phyloP scores from a whole-genome alignment of 30 jellyfish, hydroid and myxozoan genomes.

The Aurelia aurita region DNA sequence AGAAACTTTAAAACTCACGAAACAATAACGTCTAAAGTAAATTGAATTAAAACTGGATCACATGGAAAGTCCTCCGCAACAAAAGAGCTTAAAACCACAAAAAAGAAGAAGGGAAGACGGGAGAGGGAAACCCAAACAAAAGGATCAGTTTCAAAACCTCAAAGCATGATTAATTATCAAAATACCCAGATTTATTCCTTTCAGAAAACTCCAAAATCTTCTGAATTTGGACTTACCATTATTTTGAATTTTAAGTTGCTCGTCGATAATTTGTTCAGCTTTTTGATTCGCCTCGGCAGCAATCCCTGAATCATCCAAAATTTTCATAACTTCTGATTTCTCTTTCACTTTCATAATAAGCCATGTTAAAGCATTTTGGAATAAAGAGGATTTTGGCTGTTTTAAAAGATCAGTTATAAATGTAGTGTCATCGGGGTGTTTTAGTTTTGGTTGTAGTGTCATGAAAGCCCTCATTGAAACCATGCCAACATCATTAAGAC shows the following conservation, averaged over 20 bases:
- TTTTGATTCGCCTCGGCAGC: conserved; percentile 22
- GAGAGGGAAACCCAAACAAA: too few relatives aligned
- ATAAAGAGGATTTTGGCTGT: conserved; percentile 69
- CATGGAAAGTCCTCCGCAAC: too few relatives aligned
- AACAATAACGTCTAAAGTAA: too few relatives aligned
- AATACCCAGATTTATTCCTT: too few relatives aligned
- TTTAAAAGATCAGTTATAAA: conserved; percentile 64
- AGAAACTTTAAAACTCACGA: too few relatives aligned
- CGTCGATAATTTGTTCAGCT: conserved; percentile 65
- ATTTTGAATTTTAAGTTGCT: conserved; percentile 27
- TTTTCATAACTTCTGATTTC: conserved; percentile 47
- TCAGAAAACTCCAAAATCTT: too few relatives aligned
- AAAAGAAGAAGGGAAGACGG: too few relatives aligned
- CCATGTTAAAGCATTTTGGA: conserved; percentile 83
- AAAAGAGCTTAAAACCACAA: too few relatives aligned
- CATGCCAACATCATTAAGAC: conserved; percentile 85
- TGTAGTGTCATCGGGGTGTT: conserved; percentile 64
- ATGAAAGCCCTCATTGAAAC: conserved; percentile 85
- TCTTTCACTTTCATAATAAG: conserved; percentile 45
- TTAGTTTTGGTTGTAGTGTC: conserved; percentile 63
- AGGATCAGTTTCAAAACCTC: too few relatives aligned
- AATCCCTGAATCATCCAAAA: conserved; percentile 35
- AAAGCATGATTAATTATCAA: too few relatives aligned
- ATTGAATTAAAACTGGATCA: too few relatives aligned
- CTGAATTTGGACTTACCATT: conserved; percentile 47